Percentiles rank a stretch among this genome's conserved stretches.
Conservation (phyloP, 2,888 invertebrate genomes). For the Cephus spinipes region DNA sequence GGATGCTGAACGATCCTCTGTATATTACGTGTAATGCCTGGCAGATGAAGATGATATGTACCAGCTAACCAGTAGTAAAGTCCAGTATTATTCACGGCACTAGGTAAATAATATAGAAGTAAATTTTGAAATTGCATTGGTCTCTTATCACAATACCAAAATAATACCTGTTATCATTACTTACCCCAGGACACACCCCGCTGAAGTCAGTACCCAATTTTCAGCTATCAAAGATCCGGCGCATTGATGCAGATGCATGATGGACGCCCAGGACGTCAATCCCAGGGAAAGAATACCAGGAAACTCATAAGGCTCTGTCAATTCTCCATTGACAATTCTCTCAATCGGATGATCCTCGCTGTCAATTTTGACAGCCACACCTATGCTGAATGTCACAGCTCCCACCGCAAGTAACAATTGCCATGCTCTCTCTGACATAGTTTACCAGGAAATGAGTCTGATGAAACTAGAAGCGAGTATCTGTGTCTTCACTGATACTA, state of each 20-base stretch:
- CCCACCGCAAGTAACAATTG: not conserved
- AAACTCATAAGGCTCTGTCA: conserved; percentile 12
- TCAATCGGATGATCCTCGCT: not conserved
- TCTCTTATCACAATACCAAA: not conserved
- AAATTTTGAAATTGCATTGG: not conserved
- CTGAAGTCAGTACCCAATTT: not conserved
- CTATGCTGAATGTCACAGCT: not conserved
- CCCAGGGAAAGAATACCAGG: conserved; percentile 12
- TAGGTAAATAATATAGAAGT: not conserved
- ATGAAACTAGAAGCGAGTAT: not conserved
- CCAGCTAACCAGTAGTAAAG: not conserved
- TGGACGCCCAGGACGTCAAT: conserved; percentile 11
- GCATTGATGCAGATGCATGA: conserved; percentile 16
- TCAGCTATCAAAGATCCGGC: not conserved
- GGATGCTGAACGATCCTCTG: conserved; percentile 12
- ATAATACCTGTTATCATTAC: not conserved
- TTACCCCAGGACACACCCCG: not conserved
- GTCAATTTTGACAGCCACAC: not conserved
- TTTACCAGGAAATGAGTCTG: not conserved
- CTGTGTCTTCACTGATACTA: not conserved
- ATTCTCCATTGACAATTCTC: conserved; percentile 10
- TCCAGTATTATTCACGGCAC: not conserved
- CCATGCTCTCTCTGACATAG: not conserved
- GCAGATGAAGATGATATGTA: not conserved
- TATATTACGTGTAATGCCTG: conserved; percentile 4